phyloP scores from a whole-genome alignment of 2,888 invertebrate species.

The Drosophila stalkeri region DNA sequence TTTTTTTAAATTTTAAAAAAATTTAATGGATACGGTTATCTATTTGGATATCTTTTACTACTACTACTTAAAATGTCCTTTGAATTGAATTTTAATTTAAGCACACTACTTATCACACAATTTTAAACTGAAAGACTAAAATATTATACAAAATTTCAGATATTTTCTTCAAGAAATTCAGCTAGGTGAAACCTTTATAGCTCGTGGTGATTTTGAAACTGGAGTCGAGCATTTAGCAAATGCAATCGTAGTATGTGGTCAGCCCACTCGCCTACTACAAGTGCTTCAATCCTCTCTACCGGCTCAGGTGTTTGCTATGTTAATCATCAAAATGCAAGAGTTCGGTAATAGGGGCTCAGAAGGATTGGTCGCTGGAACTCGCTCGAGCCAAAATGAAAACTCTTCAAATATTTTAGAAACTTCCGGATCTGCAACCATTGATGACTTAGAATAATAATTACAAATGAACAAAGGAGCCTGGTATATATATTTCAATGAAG shows the following conservation, averaged over 20 bases:
- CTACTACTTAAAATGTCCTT: neutral
- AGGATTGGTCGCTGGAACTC: conserved; percentile 64
- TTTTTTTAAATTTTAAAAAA: too few species aligned
- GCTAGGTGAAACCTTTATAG: conserved; percentile 95
- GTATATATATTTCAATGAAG: conserved; percentile 53
- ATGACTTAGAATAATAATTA: conserved; percentile 83
- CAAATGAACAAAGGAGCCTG: conserved; percentile 27
- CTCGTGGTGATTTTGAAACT: conserved; percentile 93
- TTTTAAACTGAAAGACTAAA: neutral
- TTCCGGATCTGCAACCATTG: conserved; percentile 74
- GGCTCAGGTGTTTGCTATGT: conserved; percentile 95
- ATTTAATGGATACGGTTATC: too few species aligned
- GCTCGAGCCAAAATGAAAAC: conserved; percentile 61
- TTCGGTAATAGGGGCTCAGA: conserved; percentile 82
- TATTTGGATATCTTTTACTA: neutral
- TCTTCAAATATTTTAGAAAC: conserved; percentile 70
- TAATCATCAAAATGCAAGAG: conserved; percentile 89
- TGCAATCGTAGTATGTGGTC: conserved; percentile 98
- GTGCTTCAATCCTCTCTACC: conserved; percentile 97
- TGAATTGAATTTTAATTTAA: neutral
- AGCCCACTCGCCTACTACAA: conserved; percentile 86
- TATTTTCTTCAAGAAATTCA: conserved; percentile 92
- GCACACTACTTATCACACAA: neutral
- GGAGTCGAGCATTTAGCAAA: conserved; percentile 98
- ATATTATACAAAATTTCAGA: conserved; percentile 68